phyloP scores from a whole-genome alignment of 2,888 invertebrate genomes.

The Ornithoptera alexandrae region DNA sequence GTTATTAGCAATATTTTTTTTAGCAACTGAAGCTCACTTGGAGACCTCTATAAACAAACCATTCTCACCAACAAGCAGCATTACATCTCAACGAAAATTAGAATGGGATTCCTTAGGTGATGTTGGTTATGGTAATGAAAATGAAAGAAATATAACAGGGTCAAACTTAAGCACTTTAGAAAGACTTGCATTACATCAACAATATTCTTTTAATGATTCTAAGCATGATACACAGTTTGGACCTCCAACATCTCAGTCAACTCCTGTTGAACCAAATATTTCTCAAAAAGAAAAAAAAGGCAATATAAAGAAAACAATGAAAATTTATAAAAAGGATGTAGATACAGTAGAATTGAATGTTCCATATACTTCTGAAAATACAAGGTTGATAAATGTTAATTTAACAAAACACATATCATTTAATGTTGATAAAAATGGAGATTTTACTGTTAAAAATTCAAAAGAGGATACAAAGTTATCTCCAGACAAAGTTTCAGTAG shows the following conservation, averaged over 20 bases:
- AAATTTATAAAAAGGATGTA: conserved; percentile 62
- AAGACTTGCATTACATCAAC: conserved; percentile 79
- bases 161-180: conserved; percentile 81
- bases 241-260: conserved; percentile 77
- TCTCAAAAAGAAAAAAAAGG: conserved; percentile 57
- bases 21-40: conserved; percentile 63
- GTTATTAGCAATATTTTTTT: conserved; percentile 36
- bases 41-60: conserved; percentile 66
- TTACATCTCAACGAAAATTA: conserved; percentile 85
- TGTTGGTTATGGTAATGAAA: conserved; percentile 86
- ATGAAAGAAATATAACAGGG: conserved; percentile 72
- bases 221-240: conserved; percentile 58
- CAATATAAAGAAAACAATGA: conserved; percentile 57
- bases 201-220: conserved; percentile 66
- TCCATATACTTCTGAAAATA: conserved; percentile 50
- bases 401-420: conserved; percentile 73
- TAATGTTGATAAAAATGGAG: conserved; percentile 68
- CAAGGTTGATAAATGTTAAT: conserved; percentile 66
- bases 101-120: conserved; percentile 95
- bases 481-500: conserved; percentile 50
- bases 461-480: conserved; percentile 51
- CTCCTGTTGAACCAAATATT: conserved; percentile 64
- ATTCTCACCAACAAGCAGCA: conserved; percentile 87
- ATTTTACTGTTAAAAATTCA: conserved; percentile 53
- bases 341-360: conserved; percentile 65